Evolutionary conservation across 92 coral and sea anemone species (phyloP), one percentile per base, ranked within the genome.

Genomic region (Blastomussa wellsi): DNA sequence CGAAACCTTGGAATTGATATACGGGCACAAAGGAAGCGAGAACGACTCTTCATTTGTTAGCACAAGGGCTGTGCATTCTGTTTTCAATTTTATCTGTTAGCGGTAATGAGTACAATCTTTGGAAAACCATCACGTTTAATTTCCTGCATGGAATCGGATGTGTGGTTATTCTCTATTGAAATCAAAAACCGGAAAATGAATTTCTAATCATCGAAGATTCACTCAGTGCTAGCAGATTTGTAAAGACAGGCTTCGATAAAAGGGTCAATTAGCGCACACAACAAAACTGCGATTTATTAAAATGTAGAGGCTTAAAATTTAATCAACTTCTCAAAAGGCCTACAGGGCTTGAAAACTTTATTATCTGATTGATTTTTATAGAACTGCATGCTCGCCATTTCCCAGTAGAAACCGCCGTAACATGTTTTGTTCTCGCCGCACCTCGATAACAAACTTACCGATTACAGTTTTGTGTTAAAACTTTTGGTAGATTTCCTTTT

Each of bases 121-220:
- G 81, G 55, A 65, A 64, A 89, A 59, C 78, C 55, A 79, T 57
- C 82, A 71, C 78, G 51, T 79, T 84, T 74, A 65, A 89, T 89
- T 89, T 89, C 91, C 91, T 83, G 79, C 65, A 57, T 22, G 65
- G 84, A 71, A 51, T 82, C 86, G 86, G 86, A 82, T 82, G 77
- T 33, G 38, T 37, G 53, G 42, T 69, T 52, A 82, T 52, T 48
- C 47, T 72, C 86, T 60, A 75, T 84, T 84, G 86, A 82, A 69
- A 39, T 26, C 68, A 33, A 38, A 70, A 55, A 29, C 39, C 75
- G 75, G 75, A 65, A 66, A 65, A 29, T 16, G 47, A 42, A 62
- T 65, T 42, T 80, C 75, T 80, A 42, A 80, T 47, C 59, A 29
- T 71, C 64, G 83, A 66, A 10, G 66, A 20, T 76, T 51, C n/a